Percentiles rank a stretch among this genome's conserved stretches.
phyloP scores from a whole-genome alignment of 37 sponge, comb jelly and placozoan genomes.

The Hormiphora californensis region DNA sequence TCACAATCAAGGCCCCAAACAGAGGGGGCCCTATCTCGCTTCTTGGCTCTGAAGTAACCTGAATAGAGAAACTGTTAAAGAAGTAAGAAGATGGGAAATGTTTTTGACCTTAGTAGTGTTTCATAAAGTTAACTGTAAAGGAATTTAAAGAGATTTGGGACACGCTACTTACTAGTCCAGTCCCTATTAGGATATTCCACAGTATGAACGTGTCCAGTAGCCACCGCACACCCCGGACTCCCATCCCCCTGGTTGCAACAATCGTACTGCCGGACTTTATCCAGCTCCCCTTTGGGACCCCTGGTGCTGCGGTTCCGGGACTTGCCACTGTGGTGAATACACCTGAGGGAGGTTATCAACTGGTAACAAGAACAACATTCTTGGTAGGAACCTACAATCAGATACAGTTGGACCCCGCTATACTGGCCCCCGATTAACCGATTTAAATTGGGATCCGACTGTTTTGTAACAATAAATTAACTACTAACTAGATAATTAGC shows the following conservation, averaged over 20 bases:
- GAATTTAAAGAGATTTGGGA: no score
- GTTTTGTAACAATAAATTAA: no score
- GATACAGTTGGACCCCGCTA: no score
- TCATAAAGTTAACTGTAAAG: no score
- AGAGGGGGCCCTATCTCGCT: not conserved
- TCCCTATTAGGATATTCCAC: not conserved
- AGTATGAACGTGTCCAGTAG: constrained; percentile 4
- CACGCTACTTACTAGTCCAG: constrained; percentile 28
- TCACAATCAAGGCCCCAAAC: constrained; percentile 46
- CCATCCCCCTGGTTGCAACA: constrained; percentile 25
- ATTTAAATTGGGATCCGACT: no score
- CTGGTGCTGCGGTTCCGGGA: not conserved
- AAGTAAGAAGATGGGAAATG: no score
- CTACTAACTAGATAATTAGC: no score
- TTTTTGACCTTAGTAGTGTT: no score
- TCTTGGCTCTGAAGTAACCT: constrained; percentile 1
- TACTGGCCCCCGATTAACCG: no score
- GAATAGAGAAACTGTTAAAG: no score
- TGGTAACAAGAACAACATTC: no score
- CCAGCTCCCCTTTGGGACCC: constrained; percentile 30
- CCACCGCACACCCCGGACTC: constrained; percentile 29
- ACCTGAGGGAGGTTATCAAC: constrained; percentile 3
- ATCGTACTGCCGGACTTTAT: not conserved
- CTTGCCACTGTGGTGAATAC: constrained; percentile 31
- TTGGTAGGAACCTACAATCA: no score